phyloP scores from a whole-genome alignment of 2,888 invertebrate genomes.

The Amiota minor region DNA sequence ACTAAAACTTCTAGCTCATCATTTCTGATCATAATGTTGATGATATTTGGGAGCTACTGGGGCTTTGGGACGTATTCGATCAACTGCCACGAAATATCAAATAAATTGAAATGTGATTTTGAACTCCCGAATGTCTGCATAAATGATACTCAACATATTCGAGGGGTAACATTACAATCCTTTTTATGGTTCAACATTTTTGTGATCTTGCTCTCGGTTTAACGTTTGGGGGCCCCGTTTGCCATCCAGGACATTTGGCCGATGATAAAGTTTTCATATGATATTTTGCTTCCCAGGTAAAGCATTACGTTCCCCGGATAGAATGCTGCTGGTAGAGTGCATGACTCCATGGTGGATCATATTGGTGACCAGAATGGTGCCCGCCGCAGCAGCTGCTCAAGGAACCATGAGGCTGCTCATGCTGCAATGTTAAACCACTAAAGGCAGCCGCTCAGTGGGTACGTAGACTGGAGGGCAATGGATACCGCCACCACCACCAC shows the following conservation, averaged over 20 bases:
- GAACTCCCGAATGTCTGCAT: too few relatives aligned
- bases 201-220: neutral
- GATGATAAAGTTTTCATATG: neutral
- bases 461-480: slow-evolving; percentile 60
- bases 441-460: slow-evolving; percentile 70
- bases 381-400: slow-evolving; percentile 77
- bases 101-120: too few relatives aligned
- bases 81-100: too few relatives aligned
- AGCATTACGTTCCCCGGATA: slow-evolving; percentile 82
- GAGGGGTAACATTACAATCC: too few relatives aligned
- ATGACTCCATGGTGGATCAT: slow-evolving; percentile 81
- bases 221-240: neutral
- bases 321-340: slow-evolving; percentile 81
- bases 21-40: too few relatives aligned
- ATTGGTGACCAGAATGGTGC: slow-evolving; percentile 85
- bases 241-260: neutral
- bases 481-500: slow-evolving; percentile 30
- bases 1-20: too few relatives aligned
- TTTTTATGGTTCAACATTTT: neutral
- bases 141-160: too few relatives aligned
- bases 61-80: too few relatives aligned
- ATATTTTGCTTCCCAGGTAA: slow-evolving; percentile 79
- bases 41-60: too few relatives aligned
- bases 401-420: slow-evolving; percentile 72
- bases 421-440: slow-evolving; percentile 67